Conservation (phyloP, 2,888 invertebrate species). For the Hirtodrosophila trivittata region DNA sequence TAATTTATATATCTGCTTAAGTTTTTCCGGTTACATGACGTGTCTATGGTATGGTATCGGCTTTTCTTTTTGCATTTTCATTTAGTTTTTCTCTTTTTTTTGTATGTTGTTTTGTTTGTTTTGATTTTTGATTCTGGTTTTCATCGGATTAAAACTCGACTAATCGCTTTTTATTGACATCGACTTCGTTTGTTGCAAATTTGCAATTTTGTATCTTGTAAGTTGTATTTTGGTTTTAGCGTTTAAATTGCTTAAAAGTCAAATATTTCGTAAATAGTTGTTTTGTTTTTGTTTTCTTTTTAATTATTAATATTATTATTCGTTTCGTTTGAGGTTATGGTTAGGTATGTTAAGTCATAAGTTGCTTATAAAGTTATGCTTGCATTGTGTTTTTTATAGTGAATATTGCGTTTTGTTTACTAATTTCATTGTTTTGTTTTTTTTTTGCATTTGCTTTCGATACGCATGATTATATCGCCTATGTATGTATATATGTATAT, state of each 20-base stretch:
- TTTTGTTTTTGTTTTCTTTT: slow-evolving; percentile 27
- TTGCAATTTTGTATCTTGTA: slow-evolving; percentile 7
- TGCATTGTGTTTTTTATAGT: slow-evolving; percentile 53
- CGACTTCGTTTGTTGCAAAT: slow-evolving; percentile 12
- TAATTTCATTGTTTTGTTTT: slow-evolving; percentile 1
- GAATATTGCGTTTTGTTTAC: slow-evolving; percentile 65
- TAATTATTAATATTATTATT: slow-evolving; percentile 6
- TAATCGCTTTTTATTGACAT: slow-evolving; percentile 41
- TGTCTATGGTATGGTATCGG: slow-evolving; percentile 78
- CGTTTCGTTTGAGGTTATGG: slow-evolving; percentile 32
- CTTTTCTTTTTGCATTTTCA: slow-evolving; percentile 17
- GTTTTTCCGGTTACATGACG: slow-evolving; percentile 74
- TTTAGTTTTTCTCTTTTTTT: slow-evolving; percentile 8
- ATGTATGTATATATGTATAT: slow-evolving; percentile 31
- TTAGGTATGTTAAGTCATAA: slow-evolving; percentile 30
- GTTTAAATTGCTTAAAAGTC: slow-evolving; percentile 56
- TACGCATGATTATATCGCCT: slow-evolving; percentile 66
- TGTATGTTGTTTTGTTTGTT: slow-evolving; percentile 10
- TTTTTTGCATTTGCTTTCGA: slow-evolving; percentile 42
- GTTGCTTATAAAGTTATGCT: slow-evolving; percentile 62
- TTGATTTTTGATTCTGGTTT: neutral
- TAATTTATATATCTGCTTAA: slow-evolving; percentile 82
- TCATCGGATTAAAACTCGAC: slow-evolving; percentile 27
- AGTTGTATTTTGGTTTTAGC: slow-evolving; percentile 10
- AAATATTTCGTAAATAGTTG: slow-evolving; percentile 47